Evolutionary conservation across 2,797 vertebrate species (phyloP), one percentile per base, ranked within the genome.

Genomic region (Sebastes trivittatus): DNA sequence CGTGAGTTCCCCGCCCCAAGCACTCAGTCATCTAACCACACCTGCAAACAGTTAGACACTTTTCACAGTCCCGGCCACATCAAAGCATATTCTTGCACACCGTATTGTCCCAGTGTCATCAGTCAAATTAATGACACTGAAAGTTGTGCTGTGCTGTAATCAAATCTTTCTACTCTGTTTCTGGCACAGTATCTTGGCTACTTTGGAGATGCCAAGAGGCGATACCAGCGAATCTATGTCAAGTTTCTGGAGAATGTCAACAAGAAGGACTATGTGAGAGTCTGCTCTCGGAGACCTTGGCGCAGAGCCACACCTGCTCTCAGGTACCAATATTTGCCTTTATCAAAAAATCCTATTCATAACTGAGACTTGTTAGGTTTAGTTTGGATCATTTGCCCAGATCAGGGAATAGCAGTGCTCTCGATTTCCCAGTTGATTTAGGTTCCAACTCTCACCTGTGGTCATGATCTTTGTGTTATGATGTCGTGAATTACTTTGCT

Each of bases 221-320:
- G 97, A 34, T 98, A 98, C 94, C 97, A 98, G 93, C 95, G 97
- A 20, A 96, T 98, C 72, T 98, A 98, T 11, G 97, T 98, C 22
- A 98, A 98, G 91, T 98, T 98, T 88, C 94, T 98, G 93, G 97
- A 98, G 89, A 98, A 98, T 9, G 96, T 98, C 79, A 98, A 97
- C 93, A 98, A 98, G 93, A 98, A 98, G 93, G 97, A 98, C 88
- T 98, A 97, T 0, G 97, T 98, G 63, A 90, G 97, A 78, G 97
- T 98, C 62, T 98, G 97, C 75, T 97, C 97, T 25, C 94, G 96
- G 65, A 97, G 97, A 75, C 97, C 97, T 4, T 98, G 97, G 97
- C 97, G 97, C 78, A 95, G 97, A 86, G 95, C 97, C 4, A 91
- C 96, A 6, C 94, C 96, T 73, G 94, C 96, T 4, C 95, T 97